Evolutionary conservation across 2,888 invertebrate genomes (phyloP), one percentile per base, ranked within the genome.

Genomic region (Athrips mouffetella): DNA sequence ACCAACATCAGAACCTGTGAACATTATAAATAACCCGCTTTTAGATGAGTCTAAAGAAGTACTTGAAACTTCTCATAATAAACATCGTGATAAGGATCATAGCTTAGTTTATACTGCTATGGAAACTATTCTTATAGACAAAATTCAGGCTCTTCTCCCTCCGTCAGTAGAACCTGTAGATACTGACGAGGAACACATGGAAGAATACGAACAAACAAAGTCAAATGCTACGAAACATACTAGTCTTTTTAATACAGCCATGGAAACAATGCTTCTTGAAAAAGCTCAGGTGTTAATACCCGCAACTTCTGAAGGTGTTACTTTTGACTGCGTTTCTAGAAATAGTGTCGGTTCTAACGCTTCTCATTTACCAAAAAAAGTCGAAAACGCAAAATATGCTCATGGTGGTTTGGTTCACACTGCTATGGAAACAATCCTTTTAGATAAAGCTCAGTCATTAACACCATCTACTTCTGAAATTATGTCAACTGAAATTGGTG

Each of bases 111-210:
- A 87, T 45, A 89, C 89, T 13, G 91, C 90, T 16, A 88, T 90
- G 78, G 87, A 89, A 63, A 90, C 90, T 35, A 90, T 90, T 49
- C 73, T 90, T 8, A 81, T 90, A 54, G 90, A 91, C 55, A 89
- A 83, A 70, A 87, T 90, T 1, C 89, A 85, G 45, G 73, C 77
- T 31, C 55, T 86, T 31, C 69, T 88, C 45, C 60, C 85, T 54
- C 82, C 85, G 1, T 70, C 85, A 18, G 76, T 81, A 21, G 29
- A 29, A 37, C n/a, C 20, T 37, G 2, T 37, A 21, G 37, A 37
- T 37, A 37, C 37, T 11, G 42, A 29, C 30, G 42, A 42, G 5
- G 30, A 42, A 20, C 29, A 20, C 11, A 30, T 27, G 10, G 27
- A 25, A n/a, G 27, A 41, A 11, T 11, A 2, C 1, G n/a, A 35